These are phyloP conservation scores for Sphaerophoria rueppellii DNA, from an alignment of 2,888 invertebrate species.

Conservation along the genomic window DNA sequence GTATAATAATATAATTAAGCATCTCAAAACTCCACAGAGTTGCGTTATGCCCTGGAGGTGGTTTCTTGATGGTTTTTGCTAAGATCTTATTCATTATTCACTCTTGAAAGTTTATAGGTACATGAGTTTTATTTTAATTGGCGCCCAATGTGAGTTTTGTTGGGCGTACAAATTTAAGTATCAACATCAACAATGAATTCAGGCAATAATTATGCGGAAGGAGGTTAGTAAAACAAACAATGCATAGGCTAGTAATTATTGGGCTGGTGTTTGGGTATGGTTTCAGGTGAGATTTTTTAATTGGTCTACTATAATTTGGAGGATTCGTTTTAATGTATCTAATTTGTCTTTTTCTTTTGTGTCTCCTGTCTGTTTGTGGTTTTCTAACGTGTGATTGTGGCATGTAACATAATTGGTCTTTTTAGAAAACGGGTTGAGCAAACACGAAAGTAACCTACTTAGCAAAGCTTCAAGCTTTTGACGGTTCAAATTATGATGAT, in stretches of 20 bases:
- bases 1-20: conserved; percentile 54
- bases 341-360: not conserved
- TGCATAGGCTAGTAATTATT: not conserved
- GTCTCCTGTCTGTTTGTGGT: not conserved
- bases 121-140: conserved; percentile 13
- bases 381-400: too few species aligned
- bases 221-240: conserved; percentile 36
- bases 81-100: not conserved
- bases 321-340: conserved; percentile 1
- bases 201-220: conserved; percentile 1
- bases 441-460: too few species aligned
- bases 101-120: not conserved
- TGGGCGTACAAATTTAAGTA: conserved; percentile 16
- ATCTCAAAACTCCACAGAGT: conserved; percentile 36
- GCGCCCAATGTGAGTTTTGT: conserved; percentile 1
- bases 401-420: too few species aligned
- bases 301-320: not conserved
- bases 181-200: conserved; percentile 13
- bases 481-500: too few species aligned
- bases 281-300: conserved; percentile 31
- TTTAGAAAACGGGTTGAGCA: too few species aligned
- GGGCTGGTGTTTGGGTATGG: not conserved
- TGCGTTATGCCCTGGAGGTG: conserved; percentile 32
- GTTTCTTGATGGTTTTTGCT: not conserved
- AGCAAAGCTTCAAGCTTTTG: too few species aligned